phyloP scores from a whole-genome alignment of 2,888 invertebrate species.

The Seira musarum region DNA sequence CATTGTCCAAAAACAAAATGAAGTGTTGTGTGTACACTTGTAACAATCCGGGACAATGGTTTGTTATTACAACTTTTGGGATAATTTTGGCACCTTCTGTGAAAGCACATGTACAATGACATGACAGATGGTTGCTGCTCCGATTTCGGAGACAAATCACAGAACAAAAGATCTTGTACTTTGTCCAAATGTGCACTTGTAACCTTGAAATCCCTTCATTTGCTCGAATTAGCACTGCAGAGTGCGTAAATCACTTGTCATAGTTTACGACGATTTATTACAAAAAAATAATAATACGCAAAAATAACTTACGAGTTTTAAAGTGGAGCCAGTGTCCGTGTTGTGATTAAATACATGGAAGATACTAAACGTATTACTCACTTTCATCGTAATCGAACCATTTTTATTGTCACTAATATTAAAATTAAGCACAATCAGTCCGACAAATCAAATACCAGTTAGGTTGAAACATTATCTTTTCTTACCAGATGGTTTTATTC shows the following conservation, averaged over 20 bases:
- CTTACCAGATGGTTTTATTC: neutral
- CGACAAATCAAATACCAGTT: neutral
- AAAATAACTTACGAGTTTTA: neutral
- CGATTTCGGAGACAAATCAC: neutral
- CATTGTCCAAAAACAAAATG: constrained; percentile 18
- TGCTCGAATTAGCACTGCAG: neutral
- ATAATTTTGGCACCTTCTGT: constrained; percentile 55
- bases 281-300: neutral
- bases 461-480: neutral
- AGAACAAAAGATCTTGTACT: neutral
- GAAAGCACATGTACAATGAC: constrained; percentile 31
- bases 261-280: neutral
- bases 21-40: constrained; percentile 51
- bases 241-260: neutral
- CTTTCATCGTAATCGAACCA: neutral
- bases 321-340: neutral
- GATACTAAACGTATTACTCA: neutral
- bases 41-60: constrained; percentile 47
- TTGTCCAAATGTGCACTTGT: neutral
- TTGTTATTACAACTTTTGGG: constrained; percentile 59
- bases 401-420: neutral
- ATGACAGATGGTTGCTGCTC: constrained; percentile 45
- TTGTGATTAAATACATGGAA: neutral
- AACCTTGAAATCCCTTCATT: neutral
- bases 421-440: neutral